Conservation (phyloP, 2,888 invertebrate species). For the Sarcophaga subvicina region DNA sequence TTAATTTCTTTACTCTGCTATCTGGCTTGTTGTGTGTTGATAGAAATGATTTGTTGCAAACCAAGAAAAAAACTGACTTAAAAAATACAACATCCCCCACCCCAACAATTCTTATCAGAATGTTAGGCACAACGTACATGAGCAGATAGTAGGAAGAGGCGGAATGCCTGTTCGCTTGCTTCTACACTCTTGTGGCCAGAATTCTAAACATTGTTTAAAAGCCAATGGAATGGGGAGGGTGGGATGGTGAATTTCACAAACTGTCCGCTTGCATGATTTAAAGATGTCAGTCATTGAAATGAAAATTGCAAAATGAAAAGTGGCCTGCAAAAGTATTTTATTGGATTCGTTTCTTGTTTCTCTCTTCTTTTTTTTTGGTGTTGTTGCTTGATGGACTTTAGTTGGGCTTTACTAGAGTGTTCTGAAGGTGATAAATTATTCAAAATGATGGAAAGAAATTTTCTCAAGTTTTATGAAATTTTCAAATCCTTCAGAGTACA, state of each 20-base stretch:
- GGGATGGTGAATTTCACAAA: not conserved
- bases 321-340: not conserved
- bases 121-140: not conserved
- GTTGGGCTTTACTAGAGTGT: constrained; percentile 2
- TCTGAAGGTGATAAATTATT: not conserved
- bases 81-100: not conserved
- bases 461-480: no score
- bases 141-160: not conserved
- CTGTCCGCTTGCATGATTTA: constrained; percentile 39
- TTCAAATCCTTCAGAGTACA: not conserved
- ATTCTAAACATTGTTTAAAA: not conserved
- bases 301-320: constrained; percentile 1
- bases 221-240: not conserved
- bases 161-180: not conserved
- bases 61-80: not conserved
- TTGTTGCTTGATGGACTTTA: not conserved
- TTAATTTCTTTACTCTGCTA: not conserved
- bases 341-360: not conserved
- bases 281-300: constrained; percentile 34
- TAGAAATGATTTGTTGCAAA: constrained; percentile 25
- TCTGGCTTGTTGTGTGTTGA: constrained; percentile 20
- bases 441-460: no score
- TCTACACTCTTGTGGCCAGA: constrained; percentile 16
- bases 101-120: not conserved
- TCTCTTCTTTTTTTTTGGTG: not conserved